A percentile compares a stretch with the other conserved stretches of the same genome.
phyloP scores from a whole-genome alignment of 2,797 vertebrate species.

The Rhynchotus rufescens region DNA sequence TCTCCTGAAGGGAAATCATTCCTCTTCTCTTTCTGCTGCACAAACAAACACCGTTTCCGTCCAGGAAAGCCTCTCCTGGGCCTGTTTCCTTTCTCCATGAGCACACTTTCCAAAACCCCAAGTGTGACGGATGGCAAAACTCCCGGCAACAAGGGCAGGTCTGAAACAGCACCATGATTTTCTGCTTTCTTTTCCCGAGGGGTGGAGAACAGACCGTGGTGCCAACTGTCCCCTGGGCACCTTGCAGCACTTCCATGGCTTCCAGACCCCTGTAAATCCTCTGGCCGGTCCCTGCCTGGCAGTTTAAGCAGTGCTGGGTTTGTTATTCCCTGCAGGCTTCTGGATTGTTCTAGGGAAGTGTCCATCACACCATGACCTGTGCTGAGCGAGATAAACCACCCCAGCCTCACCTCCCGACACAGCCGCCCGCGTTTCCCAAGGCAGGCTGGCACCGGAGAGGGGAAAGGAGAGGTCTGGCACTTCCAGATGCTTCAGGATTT shows the following conservation, averaged over 20 bases:
- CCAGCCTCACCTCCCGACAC: not conserved
- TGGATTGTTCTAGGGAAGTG: not conserved
- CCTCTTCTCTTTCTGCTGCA: not conserved
- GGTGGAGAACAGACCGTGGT: not conserved
- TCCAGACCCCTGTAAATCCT: not conserved
- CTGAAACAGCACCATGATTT: not conserved
- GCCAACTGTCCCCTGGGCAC: not conserved
- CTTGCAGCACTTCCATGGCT: not conserved
- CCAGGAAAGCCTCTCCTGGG: not conserved
- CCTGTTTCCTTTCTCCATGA: not conserved
- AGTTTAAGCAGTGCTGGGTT: not conserved
- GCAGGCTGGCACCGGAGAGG: too few relatives aligned
- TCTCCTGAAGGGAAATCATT: slow-evolving; percentile 28
- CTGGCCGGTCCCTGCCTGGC: not conserved
- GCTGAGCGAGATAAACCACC: not conserved
- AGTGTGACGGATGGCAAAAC: not conserved
- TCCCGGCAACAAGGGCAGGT: fast-evolving
- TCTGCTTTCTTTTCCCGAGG: not conserved
- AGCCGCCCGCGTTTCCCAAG: too few relatives aligned
- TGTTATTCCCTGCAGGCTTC: not conserved
- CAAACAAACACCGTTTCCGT: not conserved
- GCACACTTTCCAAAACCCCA: not conserved
- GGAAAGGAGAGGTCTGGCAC: not conserved
- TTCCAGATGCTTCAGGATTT: not conserved
- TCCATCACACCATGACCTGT: not conserved